A percentile compares a stretch with the other conserved stretches of the same genome.
Evolutionary conservation across 2,113 vertebrate species (phyloP).

Genomic region (Lonchura striata): DNA sequence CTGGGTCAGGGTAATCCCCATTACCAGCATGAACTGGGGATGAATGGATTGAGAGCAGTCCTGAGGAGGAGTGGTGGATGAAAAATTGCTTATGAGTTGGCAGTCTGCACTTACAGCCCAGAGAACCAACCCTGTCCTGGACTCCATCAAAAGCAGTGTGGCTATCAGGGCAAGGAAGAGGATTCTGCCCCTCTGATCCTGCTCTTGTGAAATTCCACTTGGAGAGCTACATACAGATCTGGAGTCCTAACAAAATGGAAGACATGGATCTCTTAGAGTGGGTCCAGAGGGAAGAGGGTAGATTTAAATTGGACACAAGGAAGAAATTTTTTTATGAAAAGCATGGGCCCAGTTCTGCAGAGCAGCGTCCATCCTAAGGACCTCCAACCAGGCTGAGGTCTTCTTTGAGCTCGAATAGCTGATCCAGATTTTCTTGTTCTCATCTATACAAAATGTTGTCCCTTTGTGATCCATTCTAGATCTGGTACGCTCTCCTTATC

Average conservation of each 20-base stretch:
- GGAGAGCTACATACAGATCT: neutral
- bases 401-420: neutral
- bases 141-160: neutral
- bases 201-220: neutral
- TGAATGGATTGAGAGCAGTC: neutral
- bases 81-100: neutral
- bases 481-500: neutral
- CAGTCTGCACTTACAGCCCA: neutral
- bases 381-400: neutral
- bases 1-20: neutral
- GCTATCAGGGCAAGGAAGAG: neutral
- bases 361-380: rapidly evolving
- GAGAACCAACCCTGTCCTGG: too few species aligned
- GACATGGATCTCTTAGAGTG: neutral
- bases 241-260: neutral
- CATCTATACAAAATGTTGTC: neutral
- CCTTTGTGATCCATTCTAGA: neutral
- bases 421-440: neutral
- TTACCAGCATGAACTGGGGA: neutral
- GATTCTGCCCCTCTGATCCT: neutral
- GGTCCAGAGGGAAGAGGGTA: neutral
- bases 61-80: neutral
- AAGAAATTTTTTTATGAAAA: neutral
- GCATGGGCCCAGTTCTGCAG: neutral
- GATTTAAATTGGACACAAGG: neutral